Evolutionary conservation across 2,797 vertebrate genomes (phyloP), one percentile per base, ranked within the genome.

Genomic region (Aphelocoma californica): DNA sequence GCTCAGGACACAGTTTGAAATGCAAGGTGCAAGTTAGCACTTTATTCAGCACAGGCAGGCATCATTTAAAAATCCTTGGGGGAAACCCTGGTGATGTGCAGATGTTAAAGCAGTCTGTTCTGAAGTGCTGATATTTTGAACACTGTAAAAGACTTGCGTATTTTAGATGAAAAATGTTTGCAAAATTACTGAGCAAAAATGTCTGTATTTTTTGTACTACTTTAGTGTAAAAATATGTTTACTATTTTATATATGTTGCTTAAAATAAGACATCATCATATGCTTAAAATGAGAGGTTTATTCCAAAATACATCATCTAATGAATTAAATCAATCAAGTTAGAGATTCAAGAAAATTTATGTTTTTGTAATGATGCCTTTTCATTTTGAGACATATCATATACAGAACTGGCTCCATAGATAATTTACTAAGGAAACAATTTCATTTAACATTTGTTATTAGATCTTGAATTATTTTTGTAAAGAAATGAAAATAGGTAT

Each of bases 1-100:
- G 98, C 98, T 98, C 98, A 98, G 98, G 98, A 99, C 98, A 98
- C 98, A 98, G 98, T 98, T 98, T 99, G 98, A 98, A 98, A 98
- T 98, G 98, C 98, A 98, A 98, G 98, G 98, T 99, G 98, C 98
- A 98, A 98, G 98, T 98, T 98, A 98, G 98, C 98, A 98, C 97
- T 98, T 98, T 98, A 98, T 98, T 99, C 98, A 97, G 95, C 98
- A 98, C 98, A 99, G 97, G 96, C 97, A 97, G 98, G 98, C 98
- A 98, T 98, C 98, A 98, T 99, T 99, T 99, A 98, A 98, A 98
- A 97, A 97, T 98, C 98, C 98, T 97, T 98, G 97, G 97, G 97
- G 98, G 98, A 98, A 97, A 92, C 98, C 98, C 98, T 97, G 96
- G 98, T 99, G 98, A 98, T 98, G 97, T 98, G 97, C 98, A 98